Evolutionary conservation across 1,140 invertebrate species (phyloP).

Genomic region (Danaus melanippus): DNA sequence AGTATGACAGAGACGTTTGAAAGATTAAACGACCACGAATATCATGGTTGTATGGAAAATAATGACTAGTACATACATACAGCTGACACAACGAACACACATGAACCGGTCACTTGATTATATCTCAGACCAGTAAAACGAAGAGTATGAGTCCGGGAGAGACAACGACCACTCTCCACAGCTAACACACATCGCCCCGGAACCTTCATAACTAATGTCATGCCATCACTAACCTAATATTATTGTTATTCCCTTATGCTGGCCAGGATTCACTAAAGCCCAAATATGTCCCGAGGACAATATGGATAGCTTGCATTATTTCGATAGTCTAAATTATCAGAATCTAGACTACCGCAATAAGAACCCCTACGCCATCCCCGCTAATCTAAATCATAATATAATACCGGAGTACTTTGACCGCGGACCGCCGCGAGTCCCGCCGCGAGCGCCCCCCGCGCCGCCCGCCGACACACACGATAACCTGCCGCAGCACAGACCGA

Average conservation of each 20-base stretch:
- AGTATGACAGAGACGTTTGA: slow-evolving; percentile 6
- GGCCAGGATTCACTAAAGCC: slow-evolving; percentile 50
- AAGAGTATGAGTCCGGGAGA: too few relatives aligned
- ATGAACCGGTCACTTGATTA: too few relatives aligned
- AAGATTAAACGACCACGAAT: background rate
- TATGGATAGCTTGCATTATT: slow-evolving; percentile 62
- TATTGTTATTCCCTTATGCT: slow-evolving; percentile 44
- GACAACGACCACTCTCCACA: too few relatives aligned
- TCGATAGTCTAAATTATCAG: slow-evolving; percentile 58
- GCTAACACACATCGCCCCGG: too few relatives aligned
- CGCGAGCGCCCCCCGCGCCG: slow-evolving; percentile 20
- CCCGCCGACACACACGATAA: slow-evolving; percentile 34
- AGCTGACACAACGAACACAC: too few relatives aligned
- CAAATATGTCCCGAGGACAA: slow-evolving; percentile 49
- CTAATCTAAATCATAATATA: slow-evolving; percentile 62
- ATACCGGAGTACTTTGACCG: slow-evolving; percentile 53
- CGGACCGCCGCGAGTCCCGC: slow-evolving; percentile 36
- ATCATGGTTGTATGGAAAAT: background rate
- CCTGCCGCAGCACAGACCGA: slow-evolving; percentile 31
- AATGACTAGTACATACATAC: too few relatives aligned
- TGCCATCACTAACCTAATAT: slow-evolving; percentile 31
- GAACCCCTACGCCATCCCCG: slow-evolving; percentile 70
- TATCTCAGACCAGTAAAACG: too few relatives aligned
- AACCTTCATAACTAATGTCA: too few relatives aligned
- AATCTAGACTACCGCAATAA: slow-evolving; percentile 59